Percentiles rank a stretch among this genome's conserved stretches.
Evolutionary conservation across 2,797 vertebrate species (phyloP).

Genomic region (Siniperca scherzeri): DNA sequence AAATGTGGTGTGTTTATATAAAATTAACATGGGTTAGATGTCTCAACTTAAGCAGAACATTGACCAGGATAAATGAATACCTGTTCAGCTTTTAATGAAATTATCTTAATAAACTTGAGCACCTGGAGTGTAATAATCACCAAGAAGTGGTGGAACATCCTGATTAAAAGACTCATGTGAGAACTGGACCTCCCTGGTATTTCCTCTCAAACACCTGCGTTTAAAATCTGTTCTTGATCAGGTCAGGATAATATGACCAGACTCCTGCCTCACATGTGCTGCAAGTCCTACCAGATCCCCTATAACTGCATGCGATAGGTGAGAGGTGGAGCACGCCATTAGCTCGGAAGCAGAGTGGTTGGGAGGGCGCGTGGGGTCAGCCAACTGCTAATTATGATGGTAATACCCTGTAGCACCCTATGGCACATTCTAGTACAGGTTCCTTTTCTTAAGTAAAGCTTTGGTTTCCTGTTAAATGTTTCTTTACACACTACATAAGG

Average conservation of each 20-base stretch:
- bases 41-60: conserved; percentile 18
- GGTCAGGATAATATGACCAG: conserved; percentile 52
- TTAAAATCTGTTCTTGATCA: conserved; percentile 57
- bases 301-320: conserved; percentile 32
- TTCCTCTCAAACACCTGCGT: conserved; percentile 65
- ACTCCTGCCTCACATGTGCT: conserved; percentile 41
- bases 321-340: conserved; percentile 19
- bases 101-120: conserved; percentile 13
- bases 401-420: conserved; percentile 48
- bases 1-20: background rate
- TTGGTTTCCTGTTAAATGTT: conserved; percentile 41
- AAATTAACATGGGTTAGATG: conserved; percentile 1
- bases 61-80: conserved; percentile 14
- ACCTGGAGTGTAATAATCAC: conserved; percentile 16
- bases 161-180: conserved; percentile 36
- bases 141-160: conserved; percentile 19
- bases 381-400: conserved; percentile 50
- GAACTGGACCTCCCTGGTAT: conserved; percentile 48
- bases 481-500: conserved; percentile 2
- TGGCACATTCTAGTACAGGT: conserved; percentile 8
- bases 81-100: conserved; percentile 30
- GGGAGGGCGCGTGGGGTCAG: conserved; percentile 22
- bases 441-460: conserved; percentile 9
- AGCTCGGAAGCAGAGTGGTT: conserved; percentile 21
- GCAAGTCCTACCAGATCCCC: conserved; percentile 29